Evolutionary conservation across 1,140 invertebrate species (phyloP).

Genomic region (Neodiprion virginianus): DNA sequence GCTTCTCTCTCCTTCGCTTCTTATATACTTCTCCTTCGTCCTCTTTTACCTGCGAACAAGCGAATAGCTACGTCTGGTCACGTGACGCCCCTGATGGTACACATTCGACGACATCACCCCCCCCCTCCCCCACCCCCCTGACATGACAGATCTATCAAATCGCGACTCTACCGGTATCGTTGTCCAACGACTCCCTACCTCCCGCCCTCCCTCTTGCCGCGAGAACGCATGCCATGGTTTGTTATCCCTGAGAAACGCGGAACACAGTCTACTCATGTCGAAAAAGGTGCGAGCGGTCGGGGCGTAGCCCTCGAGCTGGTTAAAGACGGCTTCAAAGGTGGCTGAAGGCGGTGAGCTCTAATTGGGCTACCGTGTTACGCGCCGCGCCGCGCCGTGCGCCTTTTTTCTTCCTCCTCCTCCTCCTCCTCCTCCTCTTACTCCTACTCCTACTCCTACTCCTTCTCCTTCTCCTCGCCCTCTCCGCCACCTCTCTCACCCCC

Average conservation of each 20-base stretch:
- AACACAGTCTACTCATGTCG: slow-evolving; percentile 36
- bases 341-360: slow-evolving; percentile 53
- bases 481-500: background rate
- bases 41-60: no score
- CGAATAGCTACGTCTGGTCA: no score
- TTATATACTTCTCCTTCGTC: background rate
- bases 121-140: no score
- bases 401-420: background rate
- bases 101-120: no score
- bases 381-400: slow-evolving; percentile 30
- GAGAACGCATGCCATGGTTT: no score
- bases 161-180: no score
- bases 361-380: slow-evolving; percentile 56
- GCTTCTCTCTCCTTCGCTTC: slow-evolving; percentile 5
- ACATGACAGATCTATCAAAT: no score
- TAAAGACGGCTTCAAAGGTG: slow-evolving; percentile 32
- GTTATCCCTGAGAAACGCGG: no score
- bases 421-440: slow-evolving; percentile 17
- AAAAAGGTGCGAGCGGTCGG: slow-evolving; percentile 48
- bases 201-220: no score
- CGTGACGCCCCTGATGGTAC: no score
- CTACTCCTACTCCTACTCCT: slow-evolving; percentile 4
- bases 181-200: no score
- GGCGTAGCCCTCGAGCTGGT: slow-evolving; percentile 53
- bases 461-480: background rate